Evolutionary conservation across 2,888 invertebrate genomes (phyloP), one percentile per base, ranked within the genome.

Genomic region (Sarcophaga variegata): DNA sequence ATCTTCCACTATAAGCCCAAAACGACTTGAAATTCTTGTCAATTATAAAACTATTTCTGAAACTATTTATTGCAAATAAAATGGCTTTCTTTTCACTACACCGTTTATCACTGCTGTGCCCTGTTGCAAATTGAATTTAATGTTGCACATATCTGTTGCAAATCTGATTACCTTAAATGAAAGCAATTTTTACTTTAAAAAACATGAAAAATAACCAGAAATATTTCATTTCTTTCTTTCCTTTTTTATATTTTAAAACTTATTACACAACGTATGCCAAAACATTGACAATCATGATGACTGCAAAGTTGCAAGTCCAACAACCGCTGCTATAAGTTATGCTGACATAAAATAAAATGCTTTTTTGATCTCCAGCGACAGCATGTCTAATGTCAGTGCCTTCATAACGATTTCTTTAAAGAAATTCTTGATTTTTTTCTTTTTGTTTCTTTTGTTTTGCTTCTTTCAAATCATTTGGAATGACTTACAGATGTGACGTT

Each of bases 311-410:
- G 27, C 27, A 11, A 14, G 62, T 54, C 59, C 74, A 71, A 77
- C 14, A 71, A 66, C 20, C 22, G 45, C 1, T 49, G 6, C 70
- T 72, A 62, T 47, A 80, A 78, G 60, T 64, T 83, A 27, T 77
- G 63, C 80, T 71, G 76, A 81, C 71, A 74, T 69, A 49, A 81
- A 81, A 83, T 86, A 27, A 25, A 25, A 27, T 27, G 69, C 1
- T 71, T 82, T 76, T 83, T 77, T 83, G 77, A 86, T 86, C 81
- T 80, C 80, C 49, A 49, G 83, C 83, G 83, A 86, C 83, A 83
- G 59, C 63, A 80, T 83, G 76, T 81, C 77, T 77, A 81, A 83
- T 75, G 79, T 76, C 82, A 47, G 74, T 63, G 59, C 37, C 25
- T 69, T 64, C 17, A 70, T 64, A 70, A 75, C 27, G 4, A 70